A percentile compares a stretch with the other conserved stretches of the same genome.
These are phyloP conservation scores for Yponomeuta malinellus DNA, from an alignment of 2,888 invertebrate genomes.

Conservation along the genomic window DNA sequence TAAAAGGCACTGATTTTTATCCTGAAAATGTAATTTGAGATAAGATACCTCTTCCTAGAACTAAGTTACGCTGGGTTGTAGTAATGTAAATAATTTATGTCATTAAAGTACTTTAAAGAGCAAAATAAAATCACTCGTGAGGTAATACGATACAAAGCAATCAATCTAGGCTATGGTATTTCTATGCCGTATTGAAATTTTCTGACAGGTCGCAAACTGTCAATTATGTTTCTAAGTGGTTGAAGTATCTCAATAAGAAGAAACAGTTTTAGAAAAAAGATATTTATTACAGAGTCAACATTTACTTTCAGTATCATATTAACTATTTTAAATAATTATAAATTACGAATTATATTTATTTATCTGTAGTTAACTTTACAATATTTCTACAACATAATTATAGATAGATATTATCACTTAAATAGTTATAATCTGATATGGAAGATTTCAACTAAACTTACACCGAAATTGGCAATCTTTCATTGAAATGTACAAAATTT, in stretches of 20 bases:
- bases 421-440: constrained; percentile 39
- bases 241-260: background rate
- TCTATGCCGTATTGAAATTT: too few relatives aligned
- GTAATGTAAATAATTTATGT: too few relatives aligned
- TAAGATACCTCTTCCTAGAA: too few relatives aligned
- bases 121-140: too few relatives aligned
- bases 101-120: too few relatives aligned
- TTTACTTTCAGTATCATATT: constrained; percentile 9
- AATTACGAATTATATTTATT: background rate
- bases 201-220: too few relatives aligned
- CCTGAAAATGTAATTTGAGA: too few relatives aligned
- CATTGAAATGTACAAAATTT: constrained; percentile 40
- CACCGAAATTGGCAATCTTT: constrained; percentile 43
- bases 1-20: too few relatives aligned
- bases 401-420: background rate
- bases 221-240: too few relatives aligned
- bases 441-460: constrained; percentile 38
- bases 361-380: background rate
- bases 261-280: constrained; percentile 7
- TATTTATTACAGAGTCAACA: constrained; percentile 15
- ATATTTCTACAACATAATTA: background rate
- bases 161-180: too few relatives aligned
- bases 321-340: background rate
- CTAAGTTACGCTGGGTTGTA: too few relatives aligned
- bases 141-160: too few relatives aligned